Percentiles rank a stretch among this genome's conserved stretches.
phyloP scores from a whole-genome alignment of 2,113 vertebrate genomes.

The Odocoileus hemionus region DNA sequence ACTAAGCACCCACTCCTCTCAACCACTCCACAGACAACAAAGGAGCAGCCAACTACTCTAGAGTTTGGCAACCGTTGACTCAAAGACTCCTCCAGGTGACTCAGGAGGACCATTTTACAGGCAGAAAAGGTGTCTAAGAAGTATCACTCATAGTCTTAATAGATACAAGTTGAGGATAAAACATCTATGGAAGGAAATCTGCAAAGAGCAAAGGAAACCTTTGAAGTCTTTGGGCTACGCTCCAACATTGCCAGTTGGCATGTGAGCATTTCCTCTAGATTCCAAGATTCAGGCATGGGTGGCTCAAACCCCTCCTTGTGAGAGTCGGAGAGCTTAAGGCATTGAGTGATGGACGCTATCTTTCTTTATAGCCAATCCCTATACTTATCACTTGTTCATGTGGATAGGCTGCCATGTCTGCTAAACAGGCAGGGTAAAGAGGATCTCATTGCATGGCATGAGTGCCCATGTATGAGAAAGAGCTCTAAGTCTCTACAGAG shows the following conservation, averaged over 20 bases:
- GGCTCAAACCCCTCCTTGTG: not conserved
- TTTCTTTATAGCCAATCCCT: not conserved
- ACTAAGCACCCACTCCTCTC: not conserved
- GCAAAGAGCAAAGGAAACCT: constrained; percentile 14
- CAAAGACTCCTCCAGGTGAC: not conserved
- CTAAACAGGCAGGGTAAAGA: not conserved
- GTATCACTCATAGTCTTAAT: not conserved
- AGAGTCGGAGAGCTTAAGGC: not conserved
- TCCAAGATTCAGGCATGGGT: not conserved
- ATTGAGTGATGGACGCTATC: not conserved
- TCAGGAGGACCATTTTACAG: not conserved
- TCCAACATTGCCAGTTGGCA: not conserved
- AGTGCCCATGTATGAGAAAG: not conserved
- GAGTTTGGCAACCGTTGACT: not conserved
- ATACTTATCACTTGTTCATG: not conserved
- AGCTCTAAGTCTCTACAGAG: not conserved
- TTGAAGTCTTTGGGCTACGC: not conserved
- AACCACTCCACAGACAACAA: not conserved
- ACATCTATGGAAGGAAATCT: not conserved
- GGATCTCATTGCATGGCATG: not conserved
- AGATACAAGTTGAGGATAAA: not conserved
- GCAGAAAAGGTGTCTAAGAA: not conserved
- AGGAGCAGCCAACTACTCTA: not conserved
- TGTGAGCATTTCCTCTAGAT: not conserved
- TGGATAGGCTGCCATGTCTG: not conserved